Evolutionary conservation across 2,113 vertebrate species (phyloP).

Genomic region (Delphinus delphis): DNA sequence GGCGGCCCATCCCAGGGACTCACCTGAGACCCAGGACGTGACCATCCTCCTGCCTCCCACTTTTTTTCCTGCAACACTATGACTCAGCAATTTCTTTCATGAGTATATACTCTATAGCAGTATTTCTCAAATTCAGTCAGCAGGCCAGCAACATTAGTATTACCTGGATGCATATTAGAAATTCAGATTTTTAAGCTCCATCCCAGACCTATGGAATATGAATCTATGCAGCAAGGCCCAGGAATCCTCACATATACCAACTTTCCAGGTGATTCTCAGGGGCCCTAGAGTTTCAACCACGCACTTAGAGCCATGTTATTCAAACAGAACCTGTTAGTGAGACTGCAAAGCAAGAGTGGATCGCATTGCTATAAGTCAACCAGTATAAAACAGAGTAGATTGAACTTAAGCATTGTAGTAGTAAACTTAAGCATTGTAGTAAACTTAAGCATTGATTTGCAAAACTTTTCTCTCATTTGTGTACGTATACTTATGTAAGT

Average conservation of each 20-base stretch:
- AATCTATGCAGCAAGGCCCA: neutral
- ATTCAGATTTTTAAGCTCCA: neutral
- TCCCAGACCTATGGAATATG: neutral
- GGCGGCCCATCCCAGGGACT: neutral
- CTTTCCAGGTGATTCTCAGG: neutral
- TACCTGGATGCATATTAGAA: neutral
- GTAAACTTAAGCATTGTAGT: neutral
- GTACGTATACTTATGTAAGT: neutral
- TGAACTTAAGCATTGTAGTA: too few species aligned
- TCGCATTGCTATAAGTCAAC: neutral
- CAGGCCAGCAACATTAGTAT: neutral
- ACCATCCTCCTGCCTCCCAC: neutral
- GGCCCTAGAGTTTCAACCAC: neutral
- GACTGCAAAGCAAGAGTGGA: neutral
- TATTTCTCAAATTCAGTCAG: neutral
- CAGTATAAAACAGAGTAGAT: neutral
- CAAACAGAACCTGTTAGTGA: neutral
- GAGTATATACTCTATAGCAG: neutral
- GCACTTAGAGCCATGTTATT: neutral
- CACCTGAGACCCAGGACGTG: neutral
- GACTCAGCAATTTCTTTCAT: neutral
- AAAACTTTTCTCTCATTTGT: neutral
- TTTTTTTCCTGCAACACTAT: neutral
- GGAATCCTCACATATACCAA: neutral
- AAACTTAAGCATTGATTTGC: neutral